Conservation (phyloP, 2,888 invertebrate species). For the Trachelus tabidus region DNA sequence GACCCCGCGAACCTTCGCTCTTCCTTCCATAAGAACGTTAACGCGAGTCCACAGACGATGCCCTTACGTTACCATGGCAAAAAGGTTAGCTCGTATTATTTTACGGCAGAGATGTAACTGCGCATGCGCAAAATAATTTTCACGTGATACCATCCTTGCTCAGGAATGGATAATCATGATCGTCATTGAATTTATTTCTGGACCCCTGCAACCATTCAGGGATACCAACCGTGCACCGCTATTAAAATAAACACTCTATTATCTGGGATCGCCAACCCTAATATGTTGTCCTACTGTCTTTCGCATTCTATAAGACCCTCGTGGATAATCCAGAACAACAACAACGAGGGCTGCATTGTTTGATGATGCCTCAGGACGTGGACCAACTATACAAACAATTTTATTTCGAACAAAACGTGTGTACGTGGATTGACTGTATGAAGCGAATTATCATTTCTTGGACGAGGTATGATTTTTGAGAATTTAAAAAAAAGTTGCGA, state of each 20-base stretch:
- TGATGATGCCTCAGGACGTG: slow-evolving; percentile 32
- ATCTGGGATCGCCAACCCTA: slow-evolving; percentile 42
- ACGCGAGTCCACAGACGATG: not conserved
- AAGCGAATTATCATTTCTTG: not conserved
- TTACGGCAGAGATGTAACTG: not conserved
- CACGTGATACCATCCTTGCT: not conserved
- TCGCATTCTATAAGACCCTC: slow-evolving; percentile 22
- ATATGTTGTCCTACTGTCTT: slow-evolving; percentile 45
- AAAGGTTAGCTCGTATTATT: not conserved
- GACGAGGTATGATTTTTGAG: not conserved
- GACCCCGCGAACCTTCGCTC: slow-evolving; percentile 12
- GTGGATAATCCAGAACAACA: slow-evolving; percentile 60
- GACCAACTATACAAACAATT: slow-evolving; percentile 51
- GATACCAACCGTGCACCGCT: slow-evolving; percentile 44
- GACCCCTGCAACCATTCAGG: not conserved
- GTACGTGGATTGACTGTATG: not conserved
- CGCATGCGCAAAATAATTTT: not conserved
- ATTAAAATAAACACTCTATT: slow-evolving; percentile 61
- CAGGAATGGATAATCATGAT: not conserved
- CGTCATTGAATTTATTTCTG: not conserved
- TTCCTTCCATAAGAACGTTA: not conserved
- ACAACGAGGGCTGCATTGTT: slow-evolving; percentile 42
- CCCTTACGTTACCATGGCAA: not conserved
- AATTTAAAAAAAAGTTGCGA: no score
- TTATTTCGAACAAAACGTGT: not conserved